These are phyloP conservation scores for Apis florea DNA, from an alignment of 1,140 invertebrate genomes.

Conservation along the genomic window DNA sequence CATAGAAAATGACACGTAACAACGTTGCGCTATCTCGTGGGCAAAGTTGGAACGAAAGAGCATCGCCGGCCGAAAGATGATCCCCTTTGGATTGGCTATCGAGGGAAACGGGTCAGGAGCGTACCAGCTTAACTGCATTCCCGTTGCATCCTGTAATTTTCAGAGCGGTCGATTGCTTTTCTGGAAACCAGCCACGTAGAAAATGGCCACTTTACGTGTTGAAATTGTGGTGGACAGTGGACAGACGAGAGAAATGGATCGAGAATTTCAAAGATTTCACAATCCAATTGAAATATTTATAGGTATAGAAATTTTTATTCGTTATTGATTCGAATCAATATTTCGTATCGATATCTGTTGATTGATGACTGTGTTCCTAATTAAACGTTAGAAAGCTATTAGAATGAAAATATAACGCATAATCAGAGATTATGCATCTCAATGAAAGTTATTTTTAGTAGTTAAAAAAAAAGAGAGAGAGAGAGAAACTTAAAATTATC, in stretches of 20 bases:
- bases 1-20: slow-evolving; percentile 24
- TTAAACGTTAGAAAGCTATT: no score
- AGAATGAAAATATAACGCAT: no score
- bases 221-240: not conserved
- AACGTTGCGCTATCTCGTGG: not conserved
- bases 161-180: slow-evolving; percentile 36
- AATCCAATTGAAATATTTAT: no score
- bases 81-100: slow-evolving; percentile 5
- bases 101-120: slow-evolving; percentile 46
- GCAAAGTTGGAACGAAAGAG: not conserved
- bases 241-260: not conserved
- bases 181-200: slow-evolving; percentile 9
- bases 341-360: no score
- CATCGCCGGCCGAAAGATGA: slow-evolving; percentile 14
- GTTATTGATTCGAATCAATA: no score
- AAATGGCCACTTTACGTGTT: slow-evolving; percentile 10
- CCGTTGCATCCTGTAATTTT: slow-evolving; percentile 61
- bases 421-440: no score
- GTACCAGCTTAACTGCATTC: slow-evolving; percentile 14
- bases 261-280: not conserved
- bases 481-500: no score
- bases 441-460: no score
- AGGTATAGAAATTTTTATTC: no score
- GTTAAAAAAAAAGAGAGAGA: no score
- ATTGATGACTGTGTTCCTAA: no score